Evolutionary conservation across 2,797 vertebrate genomes (phyloP).

Genomic region (Parambassis ranga): DNA sequence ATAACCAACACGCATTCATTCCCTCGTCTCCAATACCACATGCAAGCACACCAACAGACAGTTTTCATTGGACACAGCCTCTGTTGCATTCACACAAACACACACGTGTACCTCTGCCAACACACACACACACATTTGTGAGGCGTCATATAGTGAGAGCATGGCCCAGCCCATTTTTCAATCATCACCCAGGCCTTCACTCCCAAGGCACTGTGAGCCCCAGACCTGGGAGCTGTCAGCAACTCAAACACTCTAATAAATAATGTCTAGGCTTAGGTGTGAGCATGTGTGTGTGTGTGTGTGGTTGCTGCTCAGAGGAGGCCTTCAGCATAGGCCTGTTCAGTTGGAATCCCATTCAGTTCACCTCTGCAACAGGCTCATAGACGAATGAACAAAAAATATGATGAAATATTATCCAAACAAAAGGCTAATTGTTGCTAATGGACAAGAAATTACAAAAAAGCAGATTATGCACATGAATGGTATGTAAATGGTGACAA

Average conservation of each 20-base stretch:
- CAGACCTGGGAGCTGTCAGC: slow-evolving; percentile 67
- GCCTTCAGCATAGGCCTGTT: slow-evolving; percentile 11
- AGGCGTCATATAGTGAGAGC: slow-evolving; percentile 14
- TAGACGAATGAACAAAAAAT: too few relatives aligned
- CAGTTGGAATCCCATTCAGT: too few relatives aligned
- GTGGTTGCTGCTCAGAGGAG: slow-evolving; percentile 2
- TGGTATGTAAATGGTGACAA: too few relatives aligned
- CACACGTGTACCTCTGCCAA: not conserved
- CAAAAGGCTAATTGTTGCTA: too few relatives aligned
- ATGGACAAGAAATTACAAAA: too few relatives aligned
- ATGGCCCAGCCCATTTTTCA: slow-evolving; percentile 29
- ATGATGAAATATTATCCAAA: too few relatives aligned
- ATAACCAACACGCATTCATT: slow-evolving; percentile 21
- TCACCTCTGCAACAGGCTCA: not conserved
- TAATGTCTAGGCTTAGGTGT: slow-evolving; percentile 37
- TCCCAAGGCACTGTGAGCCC: slow-evolving; percentile 24
- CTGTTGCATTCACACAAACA: not conserved
- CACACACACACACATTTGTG: not conserved
- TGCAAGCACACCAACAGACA: slow-evolving; percentile 1
- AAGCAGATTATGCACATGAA: too few relatives aligned
- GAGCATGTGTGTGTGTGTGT: slow-evolving; percentile 9
- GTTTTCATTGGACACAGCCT: not conserved
- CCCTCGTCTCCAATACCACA: not conserved
- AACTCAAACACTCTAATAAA: slow-evolving; percentile 64
- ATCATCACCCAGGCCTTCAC: slow-evolving; percentile 43